Evolutionary conservation across 2,797 vertebrate genomes (phyloP), one percentile per base, ranked within the genome.

Genomic region (Alosa sapidissima): DNA sequence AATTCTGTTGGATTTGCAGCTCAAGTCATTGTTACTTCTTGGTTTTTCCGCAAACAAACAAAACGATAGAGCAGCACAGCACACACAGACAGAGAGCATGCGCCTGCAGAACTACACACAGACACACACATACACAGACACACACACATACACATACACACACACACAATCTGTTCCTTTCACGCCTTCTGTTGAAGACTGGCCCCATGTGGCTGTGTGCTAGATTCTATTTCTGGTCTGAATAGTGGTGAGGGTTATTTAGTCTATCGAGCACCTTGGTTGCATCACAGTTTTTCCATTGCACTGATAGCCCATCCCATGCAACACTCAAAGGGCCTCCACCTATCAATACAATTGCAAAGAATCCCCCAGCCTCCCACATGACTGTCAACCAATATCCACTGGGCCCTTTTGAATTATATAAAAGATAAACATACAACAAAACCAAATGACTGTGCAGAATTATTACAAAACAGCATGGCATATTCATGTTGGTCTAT

Each of bases 251-350:
- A 86, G 83, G 81, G 78, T 60, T 81, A 78, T 78, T 78, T 78
- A 83, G 52, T 85, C 75, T 83, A 86, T 88, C 51, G 55, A 88
- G 62, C 47, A 60, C 48, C 84, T 84, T 81, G 81, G 52, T 87
- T 87, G 86, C 86, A 84, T 87, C 84, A 89, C 85, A 60, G 52
- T 75, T 81, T 65, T 94, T 91, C 92, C 90, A 89, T 92, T 91
- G 92, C 90, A 60, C 87, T 36, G 83, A 68, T 52, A 81, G 48
- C 78, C 83, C 33, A 81, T 41, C 84, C 62, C 82, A 51, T 65
- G 82, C 72, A 28, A 83, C 55, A 49, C 58, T 75, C 55, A 21
- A 48, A 65, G n/a, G 28, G 48, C 33, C n/a, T 81, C 33, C 55
- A 51, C 11, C 36, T 81, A 72, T 88, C 82, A 45, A 83, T 86